Percentiles rank a stretch among this genome's conserved stretches.
These are phyloP conservation scores for Regulus satrapa DNA, from an alignment of 2,113 vertebrate genomes.

Conservation along the genomic window DNA sequence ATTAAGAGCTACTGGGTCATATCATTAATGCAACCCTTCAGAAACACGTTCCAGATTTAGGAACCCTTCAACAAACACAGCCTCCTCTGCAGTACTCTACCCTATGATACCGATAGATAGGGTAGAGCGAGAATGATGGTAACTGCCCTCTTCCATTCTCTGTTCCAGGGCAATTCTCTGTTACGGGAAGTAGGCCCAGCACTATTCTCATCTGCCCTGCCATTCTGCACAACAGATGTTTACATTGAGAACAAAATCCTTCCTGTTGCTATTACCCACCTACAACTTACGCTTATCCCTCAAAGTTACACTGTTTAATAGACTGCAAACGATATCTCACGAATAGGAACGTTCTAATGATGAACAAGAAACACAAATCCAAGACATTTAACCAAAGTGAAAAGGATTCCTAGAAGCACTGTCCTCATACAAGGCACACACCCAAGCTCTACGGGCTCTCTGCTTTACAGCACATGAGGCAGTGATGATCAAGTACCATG, in stretches of 20 bases:
- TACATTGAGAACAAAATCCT: background rate
- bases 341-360: background rate
- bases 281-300: background rate
- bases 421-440: rapidly evolving
- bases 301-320: background rate
- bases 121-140: background rate
- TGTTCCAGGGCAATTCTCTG: background rate
- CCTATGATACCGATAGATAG: background rate
- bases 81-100: background rate
- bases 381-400: background rate
- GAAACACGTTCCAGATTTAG: background rate
- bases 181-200: background rate
- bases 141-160: background rate
- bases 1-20: background rate
- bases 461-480: background rate
- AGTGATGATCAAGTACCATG: background rate
- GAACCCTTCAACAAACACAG: background rate
- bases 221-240: background rate
- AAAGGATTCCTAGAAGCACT: background rate
- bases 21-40: background rate
- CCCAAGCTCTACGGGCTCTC: background rate
- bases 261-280: background rate
- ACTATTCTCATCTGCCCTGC: background rate
- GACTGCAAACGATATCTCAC: background rate
- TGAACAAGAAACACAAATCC: background rate